Evolutionary conservation across 2,113 vertebrate species (phyloP).

Genomic region (Mungos mungo): DNA sequence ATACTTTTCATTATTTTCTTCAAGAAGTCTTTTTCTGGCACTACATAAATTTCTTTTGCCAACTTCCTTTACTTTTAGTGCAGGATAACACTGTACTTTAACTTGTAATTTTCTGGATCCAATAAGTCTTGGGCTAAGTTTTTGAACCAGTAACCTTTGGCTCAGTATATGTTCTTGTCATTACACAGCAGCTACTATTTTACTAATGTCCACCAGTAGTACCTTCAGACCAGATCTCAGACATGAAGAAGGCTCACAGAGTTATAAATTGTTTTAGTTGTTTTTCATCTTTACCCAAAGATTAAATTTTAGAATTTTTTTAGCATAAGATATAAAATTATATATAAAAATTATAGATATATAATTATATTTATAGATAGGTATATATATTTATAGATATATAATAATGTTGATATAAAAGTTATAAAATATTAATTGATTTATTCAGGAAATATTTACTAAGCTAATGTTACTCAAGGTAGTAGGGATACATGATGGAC

Average conservation of each 20-base stretch:
- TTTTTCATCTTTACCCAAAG: neutral
- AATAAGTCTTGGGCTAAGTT: neutral
- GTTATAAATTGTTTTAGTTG: neutral
- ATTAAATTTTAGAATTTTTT: conserved; percentile 21
- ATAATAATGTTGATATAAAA: neutral
- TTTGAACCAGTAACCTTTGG: neutral
- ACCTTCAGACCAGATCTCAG: neutral
- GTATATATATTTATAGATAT: too few species aligned
- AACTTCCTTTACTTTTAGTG: conserved; percentile 28
- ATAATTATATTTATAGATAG: too few species aligned
- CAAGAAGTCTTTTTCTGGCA: conserved; percentile 10
- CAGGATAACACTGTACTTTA: neutral
- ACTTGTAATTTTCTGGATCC: neutral
- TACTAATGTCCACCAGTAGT: neutral
- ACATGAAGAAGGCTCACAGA: neutral
- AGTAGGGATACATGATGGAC: neutral
- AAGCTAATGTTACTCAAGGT: neutral
- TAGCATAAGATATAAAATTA: neutral
- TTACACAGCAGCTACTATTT: neutral
- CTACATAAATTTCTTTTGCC: conserved; percentile 27
- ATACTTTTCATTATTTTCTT: conserved; percentile 28
- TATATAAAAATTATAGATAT: neutral
- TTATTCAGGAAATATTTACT: conserved; percentile 43
- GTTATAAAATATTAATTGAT: neutral
- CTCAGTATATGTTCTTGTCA: neutral